Evolutionary conservation across 2,797 vertebrate species (phyloP).

Genomic region (Lepilemur ruficaudatus): DNA sequence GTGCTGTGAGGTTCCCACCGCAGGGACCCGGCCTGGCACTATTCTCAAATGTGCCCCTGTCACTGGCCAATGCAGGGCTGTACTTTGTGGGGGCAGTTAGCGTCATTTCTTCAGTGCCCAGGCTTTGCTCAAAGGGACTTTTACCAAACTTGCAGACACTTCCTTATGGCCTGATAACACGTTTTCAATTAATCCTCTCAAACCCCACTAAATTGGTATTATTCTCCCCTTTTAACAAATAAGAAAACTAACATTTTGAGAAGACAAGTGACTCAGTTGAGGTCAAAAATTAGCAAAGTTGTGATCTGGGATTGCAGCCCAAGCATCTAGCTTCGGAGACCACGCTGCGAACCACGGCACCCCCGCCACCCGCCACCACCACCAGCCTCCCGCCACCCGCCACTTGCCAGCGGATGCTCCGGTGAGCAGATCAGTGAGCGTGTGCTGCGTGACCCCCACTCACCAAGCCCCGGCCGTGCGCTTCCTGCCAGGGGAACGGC

Average conservation of each 20-base stretch:
- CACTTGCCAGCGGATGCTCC: too few species aligned
- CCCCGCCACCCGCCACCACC: too few species aligned
- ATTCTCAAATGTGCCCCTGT: neutral
- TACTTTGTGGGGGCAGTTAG: fast-evolving
- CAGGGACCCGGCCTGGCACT: too few species aligned
- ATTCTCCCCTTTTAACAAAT: neutral
- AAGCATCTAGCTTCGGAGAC: neutral
- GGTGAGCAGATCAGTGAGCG: fast-evolving
- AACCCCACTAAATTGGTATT: fast-evolving
- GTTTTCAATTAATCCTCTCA: fast-evolving
- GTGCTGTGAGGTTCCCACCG: fast-evolving
- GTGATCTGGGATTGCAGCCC: neutral
- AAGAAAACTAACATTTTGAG: neutral
- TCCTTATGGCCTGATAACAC: fast-evolving
- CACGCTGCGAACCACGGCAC: neutral
- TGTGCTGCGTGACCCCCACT: fast-evolving
- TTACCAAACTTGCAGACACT: fast-evolving
- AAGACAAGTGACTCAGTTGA: too few species aligned
- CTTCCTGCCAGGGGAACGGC: too few species aligned
- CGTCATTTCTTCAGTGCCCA: fast-evolving
- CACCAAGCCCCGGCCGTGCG: fast-evolving
- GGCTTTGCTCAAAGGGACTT: fast-evolving
- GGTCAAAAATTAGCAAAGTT: neutral
- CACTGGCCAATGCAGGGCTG: neutral
- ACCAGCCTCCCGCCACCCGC: too few species aligned